These are phyloP conservation scores for Eulemur rubriventer DNA, from an alignment of 2,797 vertebrate genomes.

Conservation along the genomic window DNA sequence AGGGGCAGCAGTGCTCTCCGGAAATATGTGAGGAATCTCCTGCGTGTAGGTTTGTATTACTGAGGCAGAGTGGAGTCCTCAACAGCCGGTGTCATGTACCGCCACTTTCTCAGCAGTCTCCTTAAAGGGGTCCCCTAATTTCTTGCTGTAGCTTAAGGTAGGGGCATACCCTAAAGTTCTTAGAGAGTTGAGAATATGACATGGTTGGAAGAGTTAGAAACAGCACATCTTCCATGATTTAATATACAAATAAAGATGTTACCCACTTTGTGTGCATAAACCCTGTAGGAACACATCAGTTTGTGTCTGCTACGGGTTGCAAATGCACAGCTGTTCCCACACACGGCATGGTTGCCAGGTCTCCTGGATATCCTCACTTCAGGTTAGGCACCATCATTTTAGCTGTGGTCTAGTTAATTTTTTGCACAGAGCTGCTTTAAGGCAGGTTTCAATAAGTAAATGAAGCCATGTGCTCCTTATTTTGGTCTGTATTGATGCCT, in stretches of 20 bases:
- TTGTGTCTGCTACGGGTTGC: neutral
- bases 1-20: rapidly evolving
- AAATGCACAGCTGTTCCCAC: rapidly evolving
- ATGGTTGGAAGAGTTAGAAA: neutral
- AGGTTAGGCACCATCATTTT: neutral
- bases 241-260: rapidly evolving
- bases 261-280: neutral
- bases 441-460: neutral
- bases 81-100: too few relatives aligned
- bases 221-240: rapidly evolving
- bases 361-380: neutral
- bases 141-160: neutral
- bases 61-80: rapidly evolving
- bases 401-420: neutral
- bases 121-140: neutral
- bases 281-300: neutral
- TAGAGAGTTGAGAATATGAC: neutral
- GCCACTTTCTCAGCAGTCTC: neutral
- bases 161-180: neutral
- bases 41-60: neutral
- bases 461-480: rapidly evolving
- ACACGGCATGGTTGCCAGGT: rapidly evolving
- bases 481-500: neutral
- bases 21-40: neutral
- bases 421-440: neutral